Conservation (phyloP, 2,888 invertebrate genomes). For the Uloborus plumipes region DNA sequence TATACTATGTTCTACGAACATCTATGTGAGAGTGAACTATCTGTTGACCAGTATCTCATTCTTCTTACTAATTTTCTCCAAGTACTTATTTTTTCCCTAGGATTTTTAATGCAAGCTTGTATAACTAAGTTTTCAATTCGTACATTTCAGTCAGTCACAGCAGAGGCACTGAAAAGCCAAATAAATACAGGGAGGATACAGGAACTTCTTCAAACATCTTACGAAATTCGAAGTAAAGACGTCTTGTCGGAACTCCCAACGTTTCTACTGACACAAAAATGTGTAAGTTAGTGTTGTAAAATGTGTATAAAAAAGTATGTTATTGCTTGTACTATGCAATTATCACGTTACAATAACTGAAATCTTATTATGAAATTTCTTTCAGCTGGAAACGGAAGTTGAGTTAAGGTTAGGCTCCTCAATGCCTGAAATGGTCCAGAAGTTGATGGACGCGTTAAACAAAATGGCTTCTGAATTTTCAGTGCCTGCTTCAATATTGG, state of each 20-base stretch:
- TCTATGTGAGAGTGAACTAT: too few relatives aligned
- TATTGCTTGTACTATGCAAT: too few relatives aligned
- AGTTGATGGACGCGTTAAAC: not conserved
- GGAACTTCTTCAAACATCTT: not conserved
- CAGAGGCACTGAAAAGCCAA: not conserved
- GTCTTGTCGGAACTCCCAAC: not conserved
- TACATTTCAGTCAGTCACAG: slow-evolving; percentile 3
- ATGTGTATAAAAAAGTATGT: too few relatives aligned
- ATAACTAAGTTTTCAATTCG: not conserved
- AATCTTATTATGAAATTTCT: not conserved
- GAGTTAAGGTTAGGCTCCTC: not conserved
- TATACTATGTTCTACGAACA: too few relatives aligned
- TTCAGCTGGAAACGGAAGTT: slow-evolving; percentile 1
- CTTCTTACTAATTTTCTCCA: not conserved
- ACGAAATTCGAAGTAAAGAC: not conserved
- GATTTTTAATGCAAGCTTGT: too few relatives aligned
- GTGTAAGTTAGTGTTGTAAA: not conserved
- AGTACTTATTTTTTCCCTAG: not conserved
- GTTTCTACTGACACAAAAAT: not conserved
- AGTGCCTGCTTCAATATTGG: not conserved
- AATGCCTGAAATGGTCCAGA: not conserved
- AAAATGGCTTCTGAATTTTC: not conserved
- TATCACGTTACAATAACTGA: not conserved
- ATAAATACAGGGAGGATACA: not conserved
- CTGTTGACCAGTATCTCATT: too few relatives aligned